phyloP scores from a whole-genome alignment of 2,888 invertebrate genomes.

The Timema podura region DNA sequence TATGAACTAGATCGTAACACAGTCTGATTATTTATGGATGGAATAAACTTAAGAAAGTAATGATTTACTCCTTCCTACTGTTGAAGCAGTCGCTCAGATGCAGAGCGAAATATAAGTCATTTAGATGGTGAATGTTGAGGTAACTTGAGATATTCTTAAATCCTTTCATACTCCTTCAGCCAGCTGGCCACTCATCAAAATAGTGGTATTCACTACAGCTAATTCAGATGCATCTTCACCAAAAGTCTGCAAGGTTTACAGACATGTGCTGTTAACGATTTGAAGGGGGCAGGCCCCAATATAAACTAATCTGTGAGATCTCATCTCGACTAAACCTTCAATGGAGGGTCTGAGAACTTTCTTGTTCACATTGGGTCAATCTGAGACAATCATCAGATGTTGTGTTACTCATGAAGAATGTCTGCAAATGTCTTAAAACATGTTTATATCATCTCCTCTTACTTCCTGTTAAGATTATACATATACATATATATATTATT shows the following conservation, averaged over 20 bases:
- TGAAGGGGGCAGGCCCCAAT: no score
- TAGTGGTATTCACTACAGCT: background rate
- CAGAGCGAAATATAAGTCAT: constrained; percentile 1
- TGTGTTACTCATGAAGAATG: background rate
- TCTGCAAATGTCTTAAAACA: background rate
- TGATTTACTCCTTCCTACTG: constrained; percentile 3
- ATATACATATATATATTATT: no score
- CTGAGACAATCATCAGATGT: background rate
- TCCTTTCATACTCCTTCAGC: background rate
- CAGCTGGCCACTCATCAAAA: background rate
- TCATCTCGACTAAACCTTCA: background rate
- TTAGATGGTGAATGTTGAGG: background rate
- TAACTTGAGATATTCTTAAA: background rate
- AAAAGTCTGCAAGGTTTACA: constrained; percentile 9
- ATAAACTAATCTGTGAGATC: background rate
- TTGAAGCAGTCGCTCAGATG: constrained; percentile 6
- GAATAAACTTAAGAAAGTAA: background rate
- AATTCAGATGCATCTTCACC: constrained; percentile 3
- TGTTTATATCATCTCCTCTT: no score
- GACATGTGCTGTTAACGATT: no score
- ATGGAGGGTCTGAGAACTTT: background rate
- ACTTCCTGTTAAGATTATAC: no score
- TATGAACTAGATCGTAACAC: constrained; percentile 11
- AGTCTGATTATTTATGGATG: background rate
- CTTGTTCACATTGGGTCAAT: no score